Base-by-base conservation (phyloP, 23 tunicate genomes). In the Phallusia fumigata region DNA sequence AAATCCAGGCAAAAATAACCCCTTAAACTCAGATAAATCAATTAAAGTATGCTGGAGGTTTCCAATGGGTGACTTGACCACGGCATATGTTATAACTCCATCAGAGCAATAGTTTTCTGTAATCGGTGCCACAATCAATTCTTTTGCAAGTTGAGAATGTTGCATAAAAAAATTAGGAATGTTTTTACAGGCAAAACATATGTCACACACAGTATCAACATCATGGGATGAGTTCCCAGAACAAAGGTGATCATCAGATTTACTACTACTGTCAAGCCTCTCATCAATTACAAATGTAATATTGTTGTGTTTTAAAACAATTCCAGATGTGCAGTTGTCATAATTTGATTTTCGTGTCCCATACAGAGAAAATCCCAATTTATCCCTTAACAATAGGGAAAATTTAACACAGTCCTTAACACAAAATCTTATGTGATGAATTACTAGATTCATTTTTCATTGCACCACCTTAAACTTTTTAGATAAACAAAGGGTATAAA, bases 31-130 rank as follows among this genome's bases (percentile, higher is more conserved):
- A 36, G 98, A 85, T 32, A 85, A 79, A 52, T 94, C 94, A 26
- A 94, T 35, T 32, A 94, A 75, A 19, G 98, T 94, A 53, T 94
- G 98, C 33, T 94, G 94, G n/a, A 94, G 64, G 58, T 94, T 94
- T 18, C 90, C 94, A 83, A 89, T 51, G 1, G 98, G 98, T 45
- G 98, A 82, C 73, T 89, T 83, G 11, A 94, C 19, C 8, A 94
- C 90, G 26, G 98, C 94, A 78, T 79, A 89, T 30, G 52, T 35
- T 0, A 94, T 85, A 0, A 33, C 64, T 53, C 98, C 98, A 85
- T 85, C 30, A 58, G 69, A 6, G 15, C 1, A 22, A 58, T 24
- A 3, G 3, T 21, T 24, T 58, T 58, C 69, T 6, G 69, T 58
- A 21, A 58, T 3, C 16, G 78, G 44, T 21, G 34, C 26, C 69